Evolutionary conservation across 1,140 invertebrate genomes (phyloP), one percentile per base, ranked within the genome.

Genomic region (Listronotus bonariensis): DNA sequence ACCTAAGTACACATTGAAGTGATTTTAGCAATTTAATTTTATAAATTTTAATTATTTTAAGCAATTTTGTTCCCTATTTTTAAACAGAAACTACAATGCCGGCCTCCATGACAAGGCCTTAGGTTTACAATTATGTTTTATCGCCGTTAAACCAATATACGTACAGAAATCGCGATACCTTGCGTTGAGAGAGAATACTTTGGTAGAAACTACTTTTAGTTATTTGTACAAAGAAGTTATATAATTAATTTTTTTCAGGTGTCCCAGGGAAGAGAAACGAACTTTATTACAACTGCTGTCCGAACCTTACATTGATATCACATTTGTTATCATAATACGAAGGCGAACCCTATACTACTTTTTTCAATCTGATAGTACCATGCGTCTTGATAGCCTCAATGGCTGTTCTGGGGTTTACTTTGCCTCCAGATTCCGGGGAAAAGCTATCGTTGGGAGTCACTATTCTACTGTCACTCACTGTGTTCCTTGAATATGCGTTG

Each of bases 341-440:
- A 86, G 97, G 79, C 85, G 96, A 76, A 99, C 96, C 20, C 86
- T 99, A 61, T 99, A 99, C 84, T 99, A 99, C 85, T n/a, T 97
- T 97, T 82, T 98, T 99, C 87, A 99, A 99, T 84, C 87, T 99
- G 74, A 98, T 99, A 79, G 95, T 99, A 74, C 97, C 97, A 60
- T 99, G 97, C 82, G 95, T 99, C 61, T 88, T 99, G 76, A 96
- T 99, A 76, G 96, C 96, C 60, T 97, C 95, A 60, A 96, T 99
- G 93, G 97, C 97, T 51, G 87, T 99, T 61, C 84, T 99, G 72
- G 96, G 96, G 36, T 99, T 99, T 83, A 97, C 96, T 48, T 83
- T 99, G 73, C 97, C 97, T 55, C 96, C 97, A 32, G 96, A 98
- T 77, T 98, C 96, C 42, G 97, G 97, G 72, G 97, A 99, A 82